Conservation (phyloP, 2,888 invertebrate species). For the Aricia artaxerxes region DNA sequence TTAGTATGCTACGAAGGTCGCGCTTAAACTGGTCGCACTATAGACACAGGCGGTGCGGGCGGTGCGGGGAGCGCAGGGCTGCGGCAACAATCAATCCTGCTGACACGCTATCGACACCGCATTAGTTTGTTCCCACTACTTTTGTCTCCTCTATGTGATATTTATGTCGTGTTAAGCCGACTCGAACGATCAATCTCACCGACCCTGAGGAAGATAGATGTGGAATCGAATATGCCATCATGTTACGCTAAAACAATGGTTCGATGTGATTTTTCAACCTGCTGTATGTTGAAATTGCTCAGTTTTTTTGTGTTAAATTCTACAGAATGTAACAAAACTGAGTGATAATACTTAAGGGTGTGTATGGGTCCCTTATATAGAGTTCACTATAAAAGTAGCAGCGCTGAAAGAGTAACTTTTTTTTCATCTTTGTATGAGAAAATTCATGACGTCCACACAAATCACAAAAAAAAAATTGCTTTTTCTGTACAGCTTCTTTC, state of each 20-base stretch:
- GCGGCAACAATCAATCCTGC: constrained; percentile 72
- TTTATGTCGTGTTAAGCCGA: constrained; percentile 55
- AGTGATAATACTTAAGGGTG: too few relatives aligned
- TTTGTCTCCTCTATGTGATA: constrained; percentile 68
- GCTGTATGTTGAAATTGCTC: neutral
- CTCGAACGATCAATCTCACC: constrained; percentile 71
- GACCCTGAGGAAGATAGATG: constrained; percentile 72
- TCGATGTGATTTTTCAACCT: constrained; percentile 14
- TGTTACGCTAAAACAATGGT: constrained; percentile 39
- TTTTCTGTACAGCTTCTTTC: too few relatives aligned
- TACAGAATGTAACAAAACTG: neutral
- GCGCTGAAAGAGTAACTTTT: too few relatives aligned
- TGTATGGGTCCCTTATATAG: too few relatives aligned
- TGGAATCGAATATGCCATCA: constrained; percentile 50
- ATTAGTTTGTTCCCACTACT: constrained; percentile 77
- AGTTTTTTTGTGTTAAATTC: neutral
- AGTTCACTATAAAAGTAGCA: too few relatives aligned
- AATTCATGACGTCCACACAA: too few relatives aligned
- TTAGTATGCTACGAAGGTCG: too few relatives aligned
- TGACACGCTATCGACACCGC: constrained; percentile 74
- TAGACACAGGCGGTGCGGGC: neutral
- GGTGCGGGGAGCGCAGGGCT: neutral
- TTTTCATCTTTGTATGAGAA: too few relatives aligned
- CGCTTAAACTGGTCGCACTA: too few relatives aligned
- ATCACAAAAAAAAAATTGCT: too few relatives aligned